Evolutionary conservation across 1,140 invertebrate genomes (phyloP).

Genomic region (Dreissena polymorpha): DNA sequence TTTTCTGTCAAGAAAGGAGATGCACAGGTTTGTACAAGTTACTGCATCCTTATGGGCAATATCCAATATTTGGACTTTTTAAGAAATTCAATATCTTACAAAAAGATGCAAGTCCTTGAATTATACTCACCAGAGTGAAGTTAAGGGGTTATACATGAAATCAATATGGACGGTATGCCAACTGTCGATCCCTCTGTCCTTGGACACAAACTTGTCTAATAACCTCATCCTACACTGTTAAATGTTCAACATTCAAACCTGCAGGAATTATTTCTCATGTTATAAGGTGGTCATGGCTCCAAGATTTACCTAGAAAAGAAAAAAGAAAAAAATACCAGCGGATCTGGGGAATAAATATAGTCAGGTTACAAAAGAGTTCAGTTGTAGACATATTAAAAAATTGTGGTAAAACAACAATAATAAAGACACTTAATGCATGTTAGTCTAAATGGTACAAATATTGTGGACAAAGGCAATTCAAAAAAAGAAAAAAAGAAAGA

Average conservation of each 20-base stretch:
- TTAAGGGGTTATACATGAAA: neutral
- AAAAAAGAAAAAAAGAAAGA: too few relatives aligned
- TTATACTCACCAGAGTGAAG: neutral
- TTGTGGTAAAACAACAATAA: neutral
- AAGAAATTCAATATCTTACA: neutral
- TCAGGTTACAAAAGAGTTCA: too few relatives aligned
- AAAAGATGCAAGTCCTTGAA: neutral
- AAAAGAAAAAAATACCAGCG: too few relatives aligned
- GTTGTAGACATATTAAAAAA: too few relatives aligned
- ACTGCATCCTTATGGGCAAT: neutral
- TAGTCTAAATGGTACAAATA: neutral
- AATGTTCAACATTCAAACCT: too few relatives aligned
- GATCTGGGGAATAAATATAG: too few relatives aligned
- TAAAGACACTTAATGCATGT: neutral
- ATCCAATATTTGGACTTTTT: neutral
- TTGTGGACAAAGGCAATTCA: neutral
- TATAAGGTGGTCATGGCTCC: too few relatives aligned
- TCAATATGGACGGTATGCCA: neutral
- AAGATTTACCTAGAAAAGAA: too few relatives aligned
- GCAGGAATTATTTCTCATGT: too few relatives aligned
- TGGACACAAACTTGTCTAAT: too few relatives aligned
- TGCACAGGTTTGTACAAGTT: constrained; percentile 82
- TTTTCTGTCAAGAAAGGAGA: constrained; percentile 91
- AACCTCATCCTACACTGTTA: too few relatives aligned
- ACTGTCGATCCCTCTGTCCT: neutral